Evolutionary conservation across 2,113 vertebrate genomes (phyloP), one percentile per base, ranked within the genome.

Genomic region (Pluvialis apricaria): DNA sequence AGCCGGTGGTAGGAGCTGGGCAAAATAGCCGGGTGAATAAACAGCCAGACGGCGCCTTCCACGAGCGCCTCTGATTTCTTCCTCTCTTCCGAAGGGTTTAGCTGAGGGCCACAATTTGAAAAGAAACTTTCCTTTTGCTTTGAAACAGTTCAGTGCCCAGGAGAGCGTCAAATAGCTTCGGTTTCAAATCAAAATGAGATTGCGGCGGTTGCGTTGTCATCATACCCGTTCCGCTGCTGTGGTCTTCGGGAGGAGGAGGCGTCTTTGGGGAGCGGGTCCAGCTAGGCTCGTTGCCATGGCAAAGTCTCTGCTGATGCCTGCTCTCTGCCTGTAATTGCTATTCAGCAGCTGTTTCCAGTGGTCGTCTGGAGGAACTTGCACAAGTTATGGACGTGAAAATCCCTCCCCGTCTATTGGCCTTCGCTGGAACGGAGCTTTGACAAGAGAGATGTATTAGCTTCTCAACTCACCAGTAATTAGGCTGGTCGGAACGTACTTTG

Each of bases 281-380:
- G 94, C 93, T 72, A 55, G 92, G 82, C 94, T 92, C 4, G 96
- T 97, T 97, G 96, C 96, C 96, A 97, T 97, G 94, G 95, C 92
- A 92, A 97, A 96, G 55, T 78, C 92, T 96, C 95, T 82, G 69
- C 95, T 66, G 95, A 86, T 96, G 96, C 94, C 85, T 94, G 69
- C 90, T 92, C 88, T 79, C 86, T 52, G 96, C 79, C 86, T 95
- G 89, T 80, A 94, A 97, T 97, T 97, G 97, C 97, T 97, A 93
- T 97, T 96, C 89, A 93, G 95, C 91, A 95, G 96, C 96, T 97
- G 96, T 95, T 97, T 96, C 94, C 86, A 95, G 96, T 71, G 92
- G 94, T 92, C 57, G 84, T 95, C 97, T 94, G 83, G 55, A 95
- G 80, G 86, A 93, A 66, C 95, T 90, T 26, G 55, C 61, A 51